Percentiles rank a stretch among this genome's conserved stretches.
phyloP scores from a whole-genome alignment of 1,140 invertebrate genomes.

The Vanessa tameamea region DNA sequence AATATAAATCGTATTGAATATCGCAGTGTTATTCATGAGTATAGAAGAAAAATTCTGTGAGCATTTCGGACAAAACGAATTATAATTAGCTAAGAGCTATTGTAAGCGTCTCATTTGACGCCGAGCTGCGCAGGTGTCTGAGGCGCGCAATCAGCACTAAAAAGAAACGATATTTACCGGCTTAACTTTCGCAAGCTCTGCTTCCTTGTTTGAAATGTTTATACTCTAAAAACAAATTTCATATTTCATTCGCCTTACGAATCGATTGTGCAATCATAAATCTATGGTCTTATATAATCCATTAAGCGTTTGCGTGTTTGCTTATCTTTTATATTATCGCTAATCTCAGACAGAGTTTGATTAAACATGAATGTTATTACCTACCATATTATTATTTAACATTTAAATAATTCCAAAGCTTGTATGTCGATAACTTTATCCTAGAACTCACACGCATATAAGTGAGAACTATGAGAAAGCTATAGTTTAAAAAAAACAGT shows the following conservation, averaged over 20 bases:
- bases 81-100: slow-evolving; percentile 41
- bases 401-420: neutral
- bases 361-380: neutral
- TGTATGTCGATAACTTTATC: neutral
- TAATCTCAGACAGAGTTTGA: neutral
- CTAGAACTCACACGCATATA: too few species aligned
- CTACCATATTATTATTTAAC: neutral
- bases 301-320: neutral
- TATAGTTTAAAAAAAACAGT: neutral
- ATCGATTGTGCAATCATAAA: neutral
- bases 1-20: slow-evolving; percentile 31
- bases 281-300: neutral
- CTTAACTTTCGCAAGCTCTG: slow-evolving; percentile 40
- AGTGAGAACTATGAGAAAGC: neutral
- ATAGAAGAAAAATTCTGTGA: slow-evolving; percentile 21
- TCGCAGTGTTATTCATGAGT: slow-evolving; percentile 14
- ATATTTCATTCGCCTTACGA: neutral
- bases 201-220: slow-evolving; percentile 34
- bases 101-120: slow-evolving; percentile 46
- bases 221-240: slow-evolving; percentile 15
- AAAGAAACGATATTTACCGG: slow-evolving; percentile 57
- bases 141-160: slow-evolving; percentile 70
- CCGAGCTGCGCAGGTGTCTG: slow-evolving; percentile 60
- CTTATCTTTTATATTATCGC: neutral
- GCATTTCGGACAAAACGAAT: slow-evolving; percentile 32